Percentiles rank a stretch among this genome's conserved stretches.
phyloP scores from a whole-genome alignment of 2,888 invertebrate genomes.

The Hetaerina titia region DNA sequence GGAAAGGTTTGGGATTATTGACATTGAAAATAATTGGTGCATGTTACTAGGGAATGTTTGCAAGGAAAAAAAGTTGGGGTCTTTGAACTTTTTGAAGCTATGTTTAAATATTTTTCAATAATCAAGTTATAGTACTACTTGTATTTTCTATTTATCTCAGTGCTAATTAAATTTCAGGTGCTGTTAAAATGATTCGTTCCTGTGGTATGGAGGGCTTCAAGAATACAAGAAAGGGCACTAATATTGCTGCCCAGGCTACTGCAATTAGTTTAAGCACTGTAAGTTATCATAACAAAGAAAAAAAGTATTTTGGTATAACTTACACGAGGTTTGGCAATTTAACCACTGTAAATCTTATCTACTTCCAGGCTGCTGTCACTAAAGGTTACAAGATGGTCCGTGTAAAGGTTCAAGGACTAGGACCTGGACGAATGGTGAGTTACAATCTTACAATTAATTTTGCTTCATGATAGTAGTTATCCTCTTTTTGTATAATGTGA shows the following conservation, averaged over 20 bases:
- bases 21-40: too few species aligned
- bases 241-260: constrained; percentile 97
- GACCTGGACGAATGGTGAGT: constrained; percentile 93
- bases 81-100: neutral
- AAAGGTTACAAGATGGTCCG: constrained; percentile 87
- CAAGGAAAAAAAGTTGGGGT: too few species aligned
- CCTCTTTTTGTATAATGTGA: neutral
- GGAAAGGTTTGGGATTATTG: too few species aligned
- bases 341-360: constrained; percentile 70
- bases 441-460: constrained; percentile 67
- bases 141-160: constrained; percentile 38
- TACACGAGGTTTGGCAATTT: neutral
- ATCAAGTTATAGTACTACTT: neutral
- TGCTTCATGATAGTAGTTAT: neutral
- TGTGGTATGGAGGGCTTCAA: constrained; percentile 97
- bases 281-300: constrained; percentile 75
- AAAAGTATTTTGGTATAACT: neutral
- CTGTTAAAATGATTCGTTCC: constrained; percentile 82
- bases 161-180: constrained; percentile 76
- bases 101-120: constrained; percentile 24
- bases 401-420: constrained; percentile 89
- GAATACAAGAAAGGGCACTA: constrained; percentile 96
- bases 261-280: constrained; percentile 89
- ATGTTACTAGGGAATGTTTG: too few species aligned
- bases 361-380: constrained; percentile 84